A percentile compares a stretch with the other conserved stretches of the same genome.
Evolutionary conservation across 2,113 vertebrate species (phyloP).

Genomic region (Centropus bengalensis): DNA sequence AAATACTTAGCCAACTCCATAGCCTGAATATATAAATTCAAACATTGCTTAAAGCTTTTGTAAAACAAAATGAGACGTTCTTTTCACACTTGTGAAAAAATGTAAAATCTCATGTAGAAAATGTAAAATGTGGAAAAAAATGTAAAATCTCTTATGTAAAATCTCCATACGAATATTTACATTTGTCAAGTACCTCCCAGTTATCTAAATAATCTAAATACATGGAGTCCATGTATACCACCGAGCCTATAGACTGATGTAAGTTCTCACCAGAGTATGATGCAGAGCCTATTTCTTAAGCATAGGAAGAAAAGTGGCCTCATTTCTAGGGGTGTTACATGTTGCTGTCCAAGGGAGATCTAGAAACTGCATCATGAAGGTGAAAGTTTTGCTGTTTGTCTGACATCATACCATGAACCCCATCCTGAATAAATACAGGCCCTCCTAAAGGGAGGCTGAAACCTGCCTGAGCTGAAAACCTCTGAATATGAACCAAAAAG

Average conservation of each 20-base stretch:
- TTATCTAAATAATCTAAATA: background rate
- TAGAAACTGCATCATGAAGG: fast-evolving
- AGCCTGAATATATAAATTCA: background rate
- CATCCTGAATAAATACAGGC: background rate
- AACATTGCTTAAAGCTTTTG: background rate
- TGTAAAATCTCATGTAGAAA: too few relatives aligned
- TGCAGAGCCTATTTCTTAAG: background rate
- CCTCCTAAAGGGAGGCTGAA: fast-evolving
- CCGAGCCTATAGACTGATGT: background rate
- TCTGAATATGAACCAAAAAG: background rate
- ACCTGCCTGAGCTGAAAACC: background rate
- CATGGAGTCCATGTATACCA: background rate
- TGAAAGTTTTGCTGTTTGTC: background rate
- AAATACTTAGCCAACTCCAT: background rate
- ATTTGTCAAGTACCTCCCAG: background rate
- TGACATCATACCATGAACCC: background rate
- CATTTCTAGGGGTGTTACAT: background rate
- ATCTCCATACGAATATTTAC: background rate
- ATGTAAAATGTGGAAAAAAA: too few relatives aligned
- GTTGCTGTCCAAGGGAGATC: background rate
- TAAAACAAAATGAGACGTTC: background rate
- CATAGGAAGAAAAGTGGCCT: background rate
- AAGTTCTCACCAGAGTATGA: background rate
- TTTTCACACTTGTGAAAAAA: background rate
- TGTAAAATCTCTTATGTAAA: background rate